Conservation (phyloP, 2,797 vertebrate genomes). For the Moxostoma hubbsi region DNA sequence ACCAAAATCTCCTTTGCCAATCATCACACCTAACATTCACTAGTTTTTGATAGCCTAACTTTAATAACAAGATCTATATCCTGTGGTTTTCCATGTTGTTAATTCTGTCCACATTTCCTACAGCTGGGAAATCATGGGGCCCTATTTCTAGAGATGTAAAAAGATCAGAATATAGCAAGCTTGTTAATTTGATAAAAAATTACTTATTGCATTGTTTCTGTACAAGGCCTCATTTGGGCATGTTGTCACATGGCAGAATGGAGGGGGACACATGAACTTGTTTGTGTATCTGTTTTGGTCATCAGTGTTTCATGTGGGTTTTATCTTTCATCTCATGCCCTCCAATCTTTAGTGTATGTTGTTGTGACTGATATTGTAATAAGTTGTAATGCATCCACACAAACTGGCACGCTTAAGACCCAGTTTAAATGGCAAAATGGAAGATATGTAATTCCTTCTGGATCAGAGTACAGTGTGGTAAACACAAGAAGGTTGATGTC, state of each 20-base stretch:
- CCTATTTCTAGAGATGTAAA: not conserved
- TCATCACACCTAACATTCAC: no score
- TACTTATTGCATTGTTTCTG: not conserved
- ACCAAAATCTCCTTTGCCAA: no score
- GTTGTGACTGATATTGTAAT: slow-evolving; percentile 9
- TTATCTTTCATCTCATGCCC: slow-evolving; percentile 32
- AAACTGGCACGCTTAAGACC: slow-evolving; percentile 53
- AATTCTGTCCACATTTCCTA: not conserved
- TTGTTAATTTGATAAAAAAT: not conserved
- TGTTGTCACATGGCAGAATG: not conserved
- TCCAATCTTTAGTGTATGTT: not conserved
- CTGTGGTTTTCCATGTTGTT: no score
- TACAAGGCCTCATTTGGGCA: not conserved
- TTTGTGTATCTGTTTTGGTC: not conserved
- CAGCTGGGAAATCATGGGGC: not conserved
- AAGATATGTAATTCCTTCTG: slow-evolving; percentile 35
- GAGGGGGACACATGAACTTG: not conserved
- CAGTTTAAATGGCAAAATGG: slow-evolving; percentile 33
- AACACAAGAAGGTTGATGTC: slow-evolving; percentile 54
- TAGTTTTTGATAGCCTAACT: no score
- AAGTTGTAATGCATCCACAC: slow-evolving; percentile 45
- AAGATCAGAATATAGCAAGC: not conserved
- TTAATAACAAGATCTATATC: no score
- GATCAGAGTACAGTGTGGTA: slow-evolving; percentile 47
- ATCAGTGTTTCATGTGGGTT: not conserved